Percentiles rank a stretch among this genome's conserved stretches.
Conservation (phyloP, 2,888 invertebrate genomes). For the Acleris cristana region DNA sequence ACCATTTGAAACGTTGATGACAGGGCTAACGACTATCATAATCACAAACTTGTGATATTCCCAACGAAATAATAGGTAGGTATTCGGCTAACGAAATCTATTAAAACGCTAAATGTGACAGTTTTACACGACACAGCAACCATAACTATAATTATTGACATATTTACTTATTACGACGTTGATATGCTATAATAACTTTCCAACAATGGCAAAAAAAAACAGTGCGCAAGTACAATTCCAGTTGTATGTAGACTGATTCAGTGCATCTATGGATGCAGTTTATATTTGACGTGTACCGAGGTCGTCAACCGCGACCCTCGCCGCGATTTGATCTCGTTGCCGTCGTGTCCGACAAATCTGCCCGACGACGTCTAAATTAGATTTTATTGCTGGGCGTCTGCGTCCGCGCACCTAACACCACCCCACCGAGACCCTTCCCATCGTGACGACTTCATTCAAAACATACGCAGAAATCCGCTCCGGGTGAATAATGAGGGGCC, state of each 20-base stretch:
- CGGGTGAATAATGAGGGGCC: conserved; percentile 48
- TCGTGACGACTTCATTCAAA: conserved; percentile 32
- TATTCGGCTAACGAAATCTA: no score
- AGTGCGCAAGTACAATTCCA: no score
- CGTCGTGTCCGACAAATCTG: conserved; percentile 78
- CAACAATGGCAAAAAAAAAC: no score
- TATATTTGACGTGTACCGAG: conserved; percentile 47
- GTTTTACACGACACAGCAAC: no score
- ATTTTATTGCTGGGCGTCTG: conserved; percentile 82
- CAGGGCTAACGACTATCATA: no score
- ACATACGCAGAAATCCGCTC: conserved; percentile 23
- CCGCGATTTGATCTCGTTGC: conserved; percentile 44
- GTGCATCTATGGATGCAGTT: conserved; percentile 24
- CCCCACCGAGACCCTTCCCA: conserved; percentile 55
- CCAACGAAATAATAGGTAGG: background rate
- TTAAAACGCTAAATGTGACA: no score
- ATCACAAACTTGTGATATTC: background rate
- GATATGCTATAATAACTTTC: no score
- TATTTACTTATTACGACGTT: no score
- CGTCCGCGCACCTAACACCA: conserved; percentile 54
- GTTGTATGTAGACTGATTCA: conserved; percentile 8
- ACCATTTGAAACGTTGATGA: no score
- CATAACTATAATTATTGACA: no score
- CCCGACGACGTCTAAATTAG: conserved; percentile 80
- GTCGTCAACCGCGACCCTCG: conserved; percentile 78